These are phyloP conservation scores for Macrotis lagotis DNA, from an alignment of 2,113 vertebrate species.

Conservation along the genomic window DNA sequence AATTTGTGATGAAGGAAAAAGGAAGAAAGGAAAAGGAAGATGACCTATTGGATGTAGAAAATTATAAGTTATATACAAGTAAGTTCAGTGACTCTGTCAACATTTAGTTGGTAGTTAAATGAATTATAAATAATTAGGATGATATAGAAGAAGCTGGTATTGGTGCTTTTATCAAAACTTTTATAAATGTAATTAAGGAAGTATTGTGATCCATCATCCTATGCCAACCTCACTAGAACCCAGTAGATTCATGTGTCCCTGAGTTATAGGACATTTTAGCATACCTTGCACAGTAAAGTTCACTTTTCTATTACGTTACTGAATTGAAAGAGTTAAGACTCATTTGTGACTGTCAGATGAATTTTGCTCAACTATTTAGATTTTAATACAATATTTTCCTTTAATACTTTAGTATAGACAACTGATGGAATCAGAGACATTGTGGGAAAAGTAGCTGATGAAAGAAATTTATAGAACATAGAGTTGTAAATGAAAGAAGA, in stretches of 20 bases:
- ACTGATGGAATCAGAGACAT: too few species aligned
- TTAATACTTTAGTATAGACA: too few species aligned
- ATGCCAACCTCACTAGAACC: neutral
- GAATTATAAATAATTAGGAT: conserved; percentile 50
- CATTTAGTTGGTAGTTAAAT: conserved; percentile 42
- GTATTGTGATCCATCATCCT: neutral
- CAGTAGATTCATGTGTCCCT: neutral
- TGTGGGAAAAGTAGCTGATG: too few species aligned
- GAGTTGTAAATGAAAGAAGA: too few species aligned
- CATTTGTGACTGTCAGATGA: neutral
- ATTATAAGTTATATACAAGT: conserved; percentile 12
- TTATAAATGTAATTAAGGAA: neutral
- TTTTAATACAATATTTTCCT: too few species aligned
- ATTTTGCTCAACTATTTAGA: too few species aligned
- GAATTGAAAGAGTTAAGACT: neutral
- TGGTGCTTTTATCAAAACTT: conserved; percentile 29
- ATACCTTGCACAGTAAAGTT: neutral
- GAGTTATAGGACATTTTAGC: neutral
- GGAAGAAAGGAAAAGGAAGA: conserved; percentile 41
- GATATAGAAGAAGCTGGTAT: conserved; percentile 1
- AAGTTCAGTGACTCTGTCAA: neutral
- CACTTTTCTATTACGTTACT: neutral
- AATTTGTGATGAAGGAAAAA: conserved; percentile 40
- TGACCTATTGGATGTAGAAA: conserved; percentile 45
- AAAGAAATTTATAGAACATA: too few species aligned